Conservation (phyloP, 2,113 vertebrate species). For the Acrocephalus arundinaceus region DNA sequence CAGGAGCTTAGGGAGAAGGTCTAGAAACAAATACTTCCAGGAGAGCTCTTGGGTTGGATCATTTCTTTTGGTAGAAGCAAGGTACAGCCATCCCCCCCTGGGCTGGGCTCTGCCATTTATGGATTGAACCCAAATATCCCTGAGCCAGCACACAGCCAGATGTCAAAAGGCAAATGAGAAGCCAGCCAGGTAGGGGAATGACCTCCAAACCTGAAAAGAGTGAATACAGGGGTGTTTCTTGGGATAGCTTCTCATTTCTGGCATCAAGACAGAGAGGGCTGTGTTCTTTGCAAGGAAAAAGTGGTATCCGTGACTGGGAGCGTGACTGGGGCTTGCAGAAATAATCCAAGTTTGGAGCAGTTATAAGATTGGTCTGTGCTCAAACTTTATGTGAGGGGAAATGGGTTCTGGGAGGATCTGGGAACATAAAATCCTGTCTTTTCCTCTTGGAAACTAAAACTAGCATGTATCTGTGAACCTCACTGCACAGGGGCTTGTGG, state of each 20-base stretch:
- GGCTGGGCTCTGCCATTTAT: not conserved
- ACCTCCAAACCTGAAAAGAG: not conserved
- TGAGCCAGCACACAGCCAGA: not conserved
- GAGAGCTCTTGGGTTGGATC: not conserved
- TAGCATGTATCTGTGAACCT: not conserved
- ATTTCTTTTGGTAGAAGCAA: not conserved
- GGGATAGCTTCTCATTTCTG: not conserved
- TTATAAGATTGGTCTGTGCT: not conserved
- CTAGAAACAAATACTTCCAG: not conserved
- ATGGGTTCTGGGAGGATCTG: not conserved
- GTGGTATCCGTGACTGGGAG: not conserved
- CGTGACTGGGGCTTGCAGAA: not conserved
- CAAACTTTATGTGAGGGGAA: not conserved
- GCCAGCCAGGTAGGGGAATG: not conserved
- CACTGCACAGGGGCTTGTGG: not conserved
- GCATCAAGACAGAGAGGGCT: accelerated
- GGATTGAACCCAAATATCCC: not conserved
- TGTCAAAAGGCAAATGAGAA: not conserved
- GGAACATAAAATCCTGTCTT: not conserved
- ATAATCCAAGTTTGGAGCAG: not conserved
- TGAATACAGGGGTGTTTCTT: not conserved
- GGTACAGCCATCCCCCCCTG: not conserved
- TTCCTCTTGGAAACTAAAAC: not conserved
- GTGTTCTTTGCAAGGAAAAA: not conserved
- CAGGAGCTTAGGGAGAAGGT: not conserved